Evolutionary conservation across 2,797 vertebrate genomes (phyloP).

Genomic region (Kryptolebias ocellatus): DNA sequence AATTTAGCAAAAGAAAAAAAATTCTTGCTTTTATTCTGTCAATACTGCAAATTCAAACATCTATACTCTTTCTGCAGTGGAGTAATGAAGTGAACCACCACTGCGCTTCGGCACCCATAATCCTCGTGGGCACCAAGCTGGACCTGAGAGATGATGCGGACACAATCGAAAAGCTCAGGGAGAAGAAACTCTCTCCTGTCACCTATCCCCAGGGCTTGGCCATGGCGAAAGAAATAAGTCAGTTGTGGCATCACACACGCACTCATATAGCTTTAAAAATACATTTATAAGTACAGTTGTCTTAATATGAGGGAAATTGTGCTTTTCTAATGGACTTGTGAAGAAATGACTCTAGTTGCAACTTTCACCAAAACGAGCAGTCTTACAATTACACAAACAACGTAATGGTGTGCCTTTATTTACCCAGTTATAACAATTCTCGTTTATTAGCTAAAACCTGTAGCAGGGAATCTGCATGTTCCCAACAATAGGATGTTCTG

Average conservation of each 20-base stretch:
- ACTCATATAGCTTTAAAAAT: not conserved
- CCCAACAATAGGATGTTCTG: no score
- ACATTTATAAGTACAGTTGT: no score
- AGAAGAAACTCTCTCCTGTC: constrained; percentile 97
- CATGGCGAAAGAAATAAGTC: constrained; percentile 99
- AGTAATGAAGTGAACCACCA: constrained; percentile 97
- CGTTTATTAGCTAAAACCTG: no score
- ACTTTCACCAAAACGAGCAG: no score
- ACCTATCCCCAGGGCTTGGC: constrained; percentile 96
- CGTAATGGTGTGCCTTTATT: no score
- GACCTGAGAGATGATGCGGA: constrained; percentile 98
- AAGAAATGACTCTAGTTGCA: not conserved
- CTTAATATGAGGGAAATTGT: not conserved
- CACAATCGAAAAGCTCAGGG: constrained; percentile 95
- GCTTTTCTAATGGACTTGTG: not conserved
- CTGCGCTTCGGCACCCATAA: constrained; percentile 97
- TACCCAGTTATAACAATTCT: no score
- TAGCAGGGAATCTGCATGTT: no score
- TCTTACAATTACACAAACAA: no score
- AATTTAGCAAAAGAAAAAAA: not conserved
- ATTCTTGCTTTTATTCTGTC: not conserved
- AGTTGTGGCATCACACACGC: constrained; percentile 41
- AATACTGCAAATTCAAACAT: not conserved
- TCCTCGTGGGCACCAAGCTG: constrained; percentile 97
- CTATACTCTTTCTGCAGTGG: constrained; percentile 82